These are phyloP conservation scores for Percina caprodes DNA, from an alignment of 2,113 vertebrate species.

Conservation along the genomic window DNA sequence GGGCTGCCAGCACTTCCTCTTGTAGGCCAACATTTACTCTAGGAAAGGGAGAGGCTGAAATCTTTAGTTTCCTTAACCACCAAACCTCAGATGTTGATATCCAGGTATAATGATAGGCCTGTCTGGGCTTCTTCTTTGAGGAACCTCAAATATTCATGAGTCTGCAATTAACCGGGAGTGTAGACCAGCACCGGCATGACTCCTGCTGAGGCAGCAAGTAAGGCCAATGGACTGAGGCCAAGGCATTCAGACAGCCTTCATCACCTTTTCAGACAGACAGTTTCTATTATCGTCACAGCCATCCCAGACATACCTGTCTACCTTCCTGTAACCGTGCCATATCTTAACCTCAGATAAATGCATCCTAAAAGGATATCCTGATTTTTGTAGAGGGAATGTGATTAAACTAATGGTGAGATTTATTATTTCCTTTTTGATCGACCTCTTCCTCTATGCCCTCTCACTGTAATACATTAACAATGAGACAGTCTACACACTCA, in stretches of 20 bases:
- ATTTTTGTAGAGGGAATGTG: slow-evolving; percentile 36
- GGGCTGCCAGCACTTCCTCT: slow-evolving; percentile 56
- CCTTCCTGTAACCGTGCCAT: background rate
- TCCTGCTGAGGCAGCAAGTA: slow-evolving; percentile 64
- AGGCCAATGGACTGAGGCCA: slow-evolving; percentile 42
- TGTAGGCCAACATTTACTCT: slow-evolving; percentile 52
- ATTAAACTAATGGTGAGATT: slow-evolving; percentile 52
- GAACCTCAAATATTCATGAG: slow-evolving; percentile 75
- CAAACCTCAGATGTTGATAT: slow-evolving; percentile 64
- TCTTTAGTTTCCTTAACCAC: slow-evolving; percentile 59
- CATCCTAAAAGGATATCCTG: slow-evolving; percentile 31
- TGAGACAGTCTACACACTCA: slow-evolving; percentile 26
- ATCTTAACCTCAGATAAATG: slow-evolving; percentile 14
- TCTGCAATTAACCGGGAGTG: slow-evolving; percentile 48
- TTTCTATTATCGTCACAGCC: slow-evolving; percentile 59
- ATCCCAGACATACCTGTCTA: slow-evolving; percentile 28
- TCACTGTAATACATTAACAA: slow-evolving; percentile 38
- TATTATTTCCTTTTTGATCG: slow-evolving; percentile 37
- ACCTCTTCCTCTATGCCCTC: slow-evolving; percentile 10
- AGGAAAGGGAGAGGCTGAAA: slow-evolving; percentile 72
- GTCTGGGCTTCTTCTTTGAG: slow-evolving; percentile 57
- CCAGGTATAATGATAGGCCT: slow-evolving; percentile 72
- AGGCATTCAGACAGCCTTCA: slow-evolving; percentile 47
- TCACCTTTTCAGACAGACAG: slow-evolving; percentile 63
- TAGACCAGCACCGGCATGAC: slow-evolving; percentile 22